Evolutionary conservation across 2,797 vertebrate species (phyloP).

Genomic region (Phrynocephalus vlangalii): DNA sequence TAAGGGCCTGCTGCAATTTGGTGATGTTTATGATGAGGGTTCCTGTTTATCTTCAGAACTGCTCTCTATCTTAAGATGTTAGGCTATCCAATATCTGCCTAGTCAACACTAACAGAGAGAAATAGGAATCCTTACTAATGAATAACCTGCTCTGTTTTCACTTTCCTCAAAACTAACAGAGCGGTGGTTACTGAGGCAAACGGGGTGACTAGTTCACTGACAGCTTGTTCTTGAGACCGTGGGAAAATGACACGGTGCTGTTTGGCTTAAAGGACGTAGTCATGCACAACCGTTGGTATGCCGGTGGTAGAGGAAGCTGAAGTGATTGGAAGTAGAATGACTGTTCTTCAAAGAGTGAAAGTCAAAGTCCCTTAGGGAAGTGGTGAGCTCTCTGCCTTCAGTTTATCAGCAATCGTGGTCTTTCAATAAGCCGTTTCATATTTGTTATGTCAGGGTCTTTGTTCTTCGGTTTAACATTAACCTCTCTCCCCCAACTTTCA

Average conservation of each 20-base stretch:
- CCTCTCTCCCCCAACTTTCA: not conserved
- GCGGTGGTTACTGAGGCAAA: slow-evolving; percentile 52
- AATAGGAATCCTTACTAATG: slow-evolving; percentile 37
- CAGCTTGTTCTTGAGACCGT: slow-evolving; percentile 61
- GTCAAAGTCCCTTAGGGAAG: slow-evolving; percentile 60
- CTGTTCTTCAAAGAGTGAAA: slow-evolving; percentile 68
- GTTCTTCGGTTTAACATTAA: slow-evolving; percentile 50
- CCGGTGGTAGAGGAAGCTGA: slow-evolving; percentile 65
- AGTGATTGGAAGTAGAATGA: slow-evolving; percentile 70
- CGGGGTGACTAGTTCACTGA: slow-evolving; percentile 71
- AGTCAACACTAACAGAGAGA: slow-evolving; percentile 64
- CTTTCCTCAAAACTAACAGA: slow-evolving; percentile 68
- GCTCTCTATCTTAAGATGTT: slow-evolving; percentile 44
- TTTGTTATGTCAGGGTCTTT: slow-evolving; percentile 54
- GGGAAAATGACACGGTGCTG: slow-evolving; percentile 66
- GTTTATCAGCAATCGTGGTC: slow-evolving; percentile 49
- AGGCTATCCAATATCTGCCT: slow-evolving; percentile 59
- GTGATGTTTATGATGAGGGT: slow-evolving; percentile 44
- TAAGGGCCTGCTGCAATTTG: slow-evolving; percentile 37
- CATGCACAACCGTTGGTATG: slow-evolving; percentile 66
- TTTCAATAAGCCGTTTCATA: slow-evolving; percentile 55
- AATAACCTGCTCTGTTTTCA: slow-evolving; percentile 67
- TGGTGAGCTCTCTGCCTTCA: slow-evolving; percentile 18
- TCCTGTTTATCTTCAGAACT: slow-evolving; percentile 33
- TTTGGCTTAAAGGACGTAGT: slow-evolving; percentile 69